Conservation (phyloP, 1,140 invertebrate species). For the Dermatophagoides farinae region DNA sequence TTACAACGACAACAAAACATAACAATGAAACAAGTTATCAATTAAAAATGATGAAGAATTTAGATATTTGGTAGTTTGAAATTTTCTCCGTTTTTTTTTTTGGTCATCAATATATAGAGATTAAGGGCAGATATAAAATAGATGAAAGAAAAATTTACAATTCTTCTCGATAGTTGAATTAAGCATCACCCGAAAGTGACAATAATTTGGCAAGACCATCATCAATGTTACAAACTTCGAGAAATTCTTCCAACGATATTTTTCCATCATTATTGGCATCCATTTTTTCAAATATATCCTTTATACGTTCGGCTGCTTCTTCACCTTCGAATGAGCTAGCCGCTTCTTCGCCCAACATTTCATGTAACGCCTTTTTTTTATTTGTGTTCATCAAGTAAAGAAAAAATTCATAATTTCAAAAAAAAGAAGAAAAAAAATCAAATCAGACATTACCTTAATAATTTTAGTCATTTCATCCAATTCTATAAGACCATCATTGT, state of each 20-base stretch:
- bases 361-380: constrained; percentile 72
- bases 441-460: constrained; percentile 28
- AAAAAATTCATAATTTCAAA: neutral
- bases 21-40: too few relatives aligned
- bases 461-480: constrained; percentile 54
- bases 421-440: neutral
- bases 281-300: constrained; percentile 96
- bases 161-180: neutral
- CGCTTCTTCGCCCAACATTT: constrained; percentile 59
- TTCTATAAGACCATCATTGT: constrained; percentile 95
- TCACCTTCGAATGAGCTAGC: constrained; percentile 37
- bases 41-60: too few relatives aligned
- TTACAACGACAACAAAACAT: too few relatives aligned
- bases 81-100: too few relatives aligned
- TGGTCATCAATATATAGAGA: too few relatives aligned
- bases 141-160: neutral
- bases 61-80: too few relatives aligned
- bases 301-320: constrained; percentile 41
- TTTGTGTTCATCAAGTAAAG: too few relatives aligned
- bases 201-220: constrained; percentile 89
- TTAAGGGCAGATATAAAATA: too few relatives aligned
- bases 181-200: constrained; percentile 6
- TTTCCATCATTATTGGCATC: constrained; percentile 96
- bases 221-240: constrained; percentile 94
- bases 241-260: constrained; percentile 92